These are phyloP conservation scores for Charanyca ferruginea DNA, from an alignment of 2,888 invertebrate species.

Conservation along the genomic window DNA sequence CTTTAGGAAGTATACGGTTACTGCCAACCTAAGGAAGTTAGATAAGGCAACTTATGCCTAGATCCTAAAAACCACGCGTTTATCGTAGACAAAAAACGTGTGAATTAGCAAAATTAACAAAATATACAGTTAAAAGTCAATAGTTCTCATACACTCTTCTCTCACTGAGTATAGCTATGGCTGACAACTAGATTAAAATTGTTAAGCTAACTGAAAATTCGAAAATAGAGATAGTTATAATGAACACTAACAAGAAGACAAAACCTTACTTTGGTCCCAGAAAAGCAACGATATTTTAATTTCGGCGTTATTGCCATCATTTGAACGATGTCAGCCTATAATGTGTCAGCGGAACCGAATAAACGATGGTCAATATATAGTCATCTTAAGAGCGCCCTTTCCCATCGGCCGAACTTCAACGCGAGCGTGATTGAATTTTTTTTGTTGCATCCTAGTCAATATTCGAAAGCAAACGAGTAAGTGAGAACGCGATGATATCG, in stretches of 20 bases:
- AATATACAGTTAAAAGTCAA: slow-evolving; percentile 58
- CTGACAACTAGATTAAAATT: neutral
- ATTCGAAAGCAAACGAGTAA: too few relatives aligned
- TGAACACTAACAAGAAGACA: neutral
- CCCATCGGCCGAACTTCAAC: too few relatives aligned
- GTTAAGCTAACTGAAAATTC: slow-evolving; percentile 4
- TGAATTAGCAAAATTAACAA: slow-evolving; percentile 48
- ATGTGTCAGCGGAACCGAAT: too few relatives aligned
- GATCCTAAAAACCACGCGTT: slow-evolving; percentile 17
- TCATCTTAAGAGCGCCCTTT: too few relatives aligned
- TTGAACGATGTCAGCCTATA: neutral
- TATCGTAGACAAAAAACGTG: slow-evolving; percentile 2
- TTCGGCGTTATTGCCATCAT: neutral
- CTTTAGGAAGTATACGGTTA: slow-evolving; percentile 35
- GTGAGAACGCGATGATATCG: too few relatives aligned
- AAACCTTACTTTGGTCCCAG: slow-evolving; percentile 16
- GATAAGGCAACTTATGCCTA: slow-evolving; percentile 49
- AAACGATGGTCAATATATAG: too few relatives aligned
- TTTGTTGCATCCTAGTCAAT: too few relatives aligned
- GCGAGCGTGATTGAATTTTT: too few relatives aligned
- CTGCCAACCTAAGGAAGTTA: slow-evolving; percentile 45
- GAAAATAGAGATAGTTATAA: neutral
- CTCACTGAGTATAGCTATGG: slow-evolving; percentile 45
- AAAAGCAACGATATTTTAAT: neutral
- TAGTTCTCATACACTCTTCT: slow-evolving; percentile 36